Percentiles rank a stretch among this genome's conserved stretches.
Evolutionary conservation across 2,888 invertebrate species (phyloP).

Genomic region (Patella ulyssiponensis): DNA sequence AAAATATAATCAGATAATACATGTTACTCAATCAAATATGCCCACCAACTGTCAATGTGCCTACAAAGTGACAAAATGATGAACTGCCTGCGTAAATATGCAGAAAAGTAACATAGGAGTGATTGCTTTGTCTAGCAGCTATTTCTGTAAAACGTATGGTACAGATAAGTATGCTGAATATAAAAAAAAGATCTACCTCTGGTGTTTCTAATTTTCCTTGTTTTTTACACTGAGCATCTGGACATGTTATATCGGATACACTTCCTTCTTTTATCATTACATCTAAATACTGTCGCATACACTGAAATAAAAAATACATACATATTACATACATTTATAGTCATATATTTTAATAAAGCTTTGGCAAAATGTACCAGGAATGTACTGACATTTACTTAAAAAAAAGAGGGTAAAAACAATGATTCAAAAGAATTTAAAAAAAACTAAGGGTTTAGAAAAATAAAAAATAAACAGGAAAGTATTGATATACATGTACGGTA

Average conservation of each 20-base stretch:
- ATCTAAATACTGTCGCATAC: slow-evolving; percentile 65
- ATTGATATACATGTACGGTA: background rate
- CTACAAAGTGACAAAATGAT: too few species aligned
- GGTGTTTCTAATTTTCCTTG: slow-evolving; percentile 59
- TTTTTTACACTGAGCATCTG: slow-evolving; percentile 67
- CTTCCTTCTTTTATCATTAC: slow-evolving; percentile 68
- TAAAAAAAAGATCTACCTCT: slow-evolving; percentile 50
- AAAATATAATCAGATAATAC: too few species aligned
- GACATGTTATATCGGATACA: slow-evolving; percentile 66
- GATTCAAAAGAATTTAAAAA: too few species aligned
- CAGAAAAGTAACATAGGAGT: too few species aligned
- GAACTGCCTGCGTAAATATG: too few species aligned
- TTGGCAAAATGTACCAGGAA: background rate
- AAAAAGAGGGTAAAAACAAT: background rate
- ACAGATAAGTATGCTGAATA: too few species aligned
- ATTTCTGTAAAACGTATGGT: too few species aligned
- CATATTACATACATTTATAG: background rate
- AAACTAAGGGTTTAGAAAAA: too few species aligned
- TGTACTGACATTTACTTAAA: background rate
- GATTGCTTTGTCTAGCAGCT: too few species aligned
- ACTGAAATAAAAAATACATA: slow-evolving; percentile 47
- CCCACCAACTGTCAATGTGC: too few species aligned
- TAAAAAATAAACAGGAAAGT: background rate
- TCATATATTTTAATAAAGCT: background rate
- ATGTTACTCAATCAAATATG: too few species aligned